Conservation (phyloP, 2,113 vertebrate genomes). For the Pedionomus torquatus region DNA sequence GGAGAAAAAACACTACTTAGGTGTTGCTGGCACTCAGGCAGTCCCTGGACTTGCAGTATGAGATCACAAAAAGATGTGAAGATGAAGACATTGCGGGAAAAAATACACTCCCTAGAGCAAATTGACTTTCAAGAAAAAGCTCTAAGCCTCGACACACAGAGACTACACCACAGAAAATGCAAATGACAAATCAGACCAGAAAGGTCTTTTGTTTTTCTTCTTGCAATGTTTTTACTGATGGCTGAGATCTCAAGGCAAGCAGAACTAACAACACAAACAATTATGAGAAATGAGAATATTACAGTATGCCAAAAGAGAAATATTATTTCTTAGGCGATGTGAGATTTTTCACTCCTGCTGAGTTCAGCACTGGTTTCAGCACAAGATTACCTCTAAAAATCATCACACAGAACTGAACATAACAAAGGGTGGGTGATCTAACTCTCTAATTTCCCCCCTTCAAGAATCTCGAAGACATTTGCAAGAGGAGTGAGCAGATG, state of each 20-base stretch:
- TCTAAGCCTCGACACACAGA: not conserved
- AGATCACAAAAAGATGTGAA: not conserved
- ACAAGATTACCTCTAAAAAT: not conserved
- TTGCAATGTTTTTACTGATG: not conserved
- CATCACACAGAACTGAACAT: not conserved
- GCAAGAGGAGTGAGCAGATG: not conserved
- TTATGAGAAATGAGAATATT: not conserved
- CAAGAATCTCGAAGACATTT: not conserved
- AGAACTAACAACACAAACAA: not conserved
- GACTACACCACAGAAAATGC: not conserved
- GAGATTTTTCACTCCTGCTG: not conserved
- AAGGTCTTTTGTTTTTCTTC: not conserved
- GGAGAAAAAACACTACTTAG: accelerated
- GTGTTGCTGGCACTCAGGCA: not conserved
- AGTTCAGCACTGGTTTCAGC: not conserved
- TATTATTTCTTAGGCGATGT: not conserved
- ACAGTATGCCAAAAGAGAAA: not conserved
- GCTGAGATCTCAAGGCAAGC: not conserved
- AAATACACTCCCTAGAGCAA: not conserved
- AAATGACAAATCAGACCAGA: not conserved
- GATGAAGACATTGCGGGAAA: not conserved
- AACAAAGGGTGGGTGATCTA: not conserved
- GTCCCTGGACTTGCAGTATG: not conserved
- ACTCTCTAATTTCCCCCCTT: not conserved
- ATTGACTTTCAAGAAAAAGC: not conserved